Evolutionary conservation across 1,140 invertebrate genomes (phyloP), one percentile per base, ranked within the genome.

Genomic region (Drosophila quadrilineata): DNA sequence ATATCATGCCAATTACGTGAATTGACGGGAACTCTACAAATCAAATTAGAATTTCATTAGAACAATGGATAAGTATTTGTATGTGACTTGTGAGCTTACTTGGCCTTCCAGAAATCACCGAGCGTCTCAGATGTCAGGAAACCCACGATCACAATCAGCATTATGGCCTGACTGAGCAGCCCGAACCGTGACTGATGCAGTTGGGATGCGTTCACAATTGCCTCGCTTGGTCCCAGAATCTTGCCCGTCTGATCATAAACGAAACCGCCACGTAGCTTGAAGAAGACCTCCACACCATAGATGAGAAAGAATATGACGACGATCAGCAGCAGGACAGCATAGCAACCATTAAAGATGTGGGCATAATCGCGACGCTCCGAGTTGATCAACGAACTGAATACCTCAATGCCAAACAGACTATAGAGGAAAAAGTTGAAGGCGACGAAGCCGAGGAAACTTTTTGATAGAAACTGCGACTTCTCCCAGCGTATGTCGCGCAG

Each of bases 221-320:
- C 76, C 68, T 89, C 88, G 33, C 79, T 88, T 50, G 82, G 87
- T 26, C 88, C 82, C 0, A 87, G 59, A 17, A 73, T 79, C 50
- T 85, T 88, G 43, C 88, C 85, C 46, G 74, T 86, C 53, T 79
- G 75, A 53, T 90, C 88, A 26, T 90, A 88, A 3, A 92, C 90
- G 41, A 91, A 92, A 46, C 90, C 91, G 22, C 91, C 91, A 36
- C 91, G 91, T 90, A 98, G 95, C 93, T 98, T 98, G 87, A 98
- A 97, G 89, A 95, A 98, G 1, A 98, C 96, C 91, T 98, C 96
- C 6, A 98, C 95, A 17, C 97, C 97, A 90, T 98, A 98, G 50
- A 98, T 97, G 24, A 98, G 92, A 90, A 98, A 98, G 90, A 98
- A 97, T 4, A 98, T 92, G 17, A 98, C 96, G 19, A 97, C 96